Evolutionary conservation across 2,113 vertebrate genomes (phyloP), one percentile per base, ranked within the genome.

Genomic region (Platycercus adscitus): DNA sequence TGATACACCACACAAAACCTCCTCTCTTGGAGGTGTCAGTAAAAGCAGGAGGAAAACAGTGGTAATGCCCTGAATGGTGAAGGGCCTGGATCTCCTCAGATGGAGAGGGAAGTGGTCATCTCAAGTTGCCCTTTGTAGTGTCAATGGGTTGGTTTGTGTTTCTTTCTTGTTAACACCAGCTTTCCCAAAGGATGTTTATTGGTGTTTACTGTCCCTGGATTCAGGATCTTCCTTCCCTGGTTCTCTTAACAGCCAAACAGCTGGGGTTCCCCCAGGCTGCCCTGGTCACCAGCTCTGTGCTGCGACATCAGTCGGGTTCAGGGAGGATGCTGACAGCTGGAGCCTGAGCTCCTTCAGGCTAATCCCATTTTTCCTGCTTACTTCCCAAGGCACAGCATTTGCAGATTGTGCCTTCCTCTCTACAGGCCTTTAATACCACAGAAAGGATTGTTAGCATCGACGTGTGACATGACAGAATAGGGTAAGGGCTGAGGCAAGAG

Each of bases 301-400:
- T 47, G 68, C 79, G 3, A 5, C 66, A 0, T 46, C 33, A 5
- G 5, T 5, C 3, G 2, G 29, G 25, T 15, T 21, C 35, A 3
- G 61, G 68, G 56, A 55, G 71, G 92, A 2, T 11, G 35, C 52
- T 53, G 85, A 8, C 58, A 19, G 1, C 41, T 25, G 44, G 11
- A 2, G 4, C 4, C 35, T 4, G 37, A 43, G 4, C 24, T 50
- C 52, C 69, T 77, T 29, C 9, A 7, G 25, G 37, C 53, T 49
- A 6, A 3, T 35, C 35, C 91, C 31, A 0, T 8, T 60, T 31
- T 21, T 17, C 47, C 92, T 80, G 19, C 86, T 73, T 28, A 3
- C 5, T 28, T 46, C 6, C 11, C 55, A 31, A 20, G 78, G 58
- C 43, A 10, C 2, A 31, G 50, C 73, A 6, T 33, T 43, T 47